A percentile compares a stretch with the other conserved stretches of the same genome.
These are phyloP conservation scores for Ostrea denselamellosa DNA, from an alignment of 1,140 invertebrate species.

Conservation along the genomic window DNA sequence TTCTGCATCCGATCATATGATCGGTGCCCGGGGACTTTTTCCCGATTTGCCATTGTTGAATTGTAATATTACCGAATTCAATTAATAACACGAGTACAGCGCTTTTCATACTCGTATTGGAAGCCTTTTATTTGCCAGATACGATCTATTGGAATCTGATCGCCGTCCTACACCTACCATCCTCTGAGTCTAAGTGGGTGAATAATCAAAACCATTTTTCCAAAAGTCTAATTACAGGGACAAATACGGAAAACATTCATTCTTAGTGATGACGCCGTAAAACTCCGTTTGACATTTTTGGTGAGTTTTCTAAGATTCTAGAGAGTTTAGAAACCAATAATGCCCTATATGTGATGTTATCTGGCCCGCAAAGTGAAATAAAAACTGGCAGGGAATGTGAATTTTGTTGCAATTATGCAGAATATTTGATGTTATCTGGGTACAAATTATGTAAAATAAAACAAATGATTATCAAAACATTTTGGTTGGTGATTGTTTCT, in stretches of 20 bases:
- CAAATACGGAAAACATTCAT: slow-evolving; percentile 38
- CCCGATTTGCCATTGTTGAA: slow-evolving; percentile 17
- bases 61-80: slow-evolving; percentile 33
- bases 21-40: slow-evolving; percentile 1
- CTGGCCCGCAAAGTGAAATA: not conserved
- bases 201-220: slow-evolving; percentile 31
- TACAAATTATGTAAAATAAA: slow-evolving; percentile 18
- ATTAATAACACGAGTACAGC: slow-evolving; percentile 41
- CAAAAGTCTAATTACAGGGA: slow-evolving; percentile 17
- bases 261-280: slow-evolving; percentile 12
- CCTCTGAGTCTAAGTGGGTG: slow-evolving; percentile 17
- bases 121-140: not conserved
- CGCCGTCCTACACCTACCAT: slow-evolving; percentile 10
- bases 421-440: not conserved
- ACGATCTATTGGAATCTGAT: slow-evolving; percentile 18
- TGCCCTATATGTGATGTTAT: slow-evolving; percentile 12
- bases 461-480: slow-evolving; percentile 17
- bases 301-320: slow-evolving; percentile 19
- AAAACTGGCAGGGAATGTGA: slow-evolving; percentile 25
- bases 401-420: not conserved
- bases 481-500: slow-evolving; percentile 8
- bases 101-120: slow-evolving; percentile 9
- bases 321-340: slow-evolving; percentile 17
- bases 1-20: slow-evolving; percentile 32
- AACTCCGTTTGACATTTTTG: not conserved